Conservation (phyloP, 2,113 vertebrate genomes). For the Equus quagga region DNA sequence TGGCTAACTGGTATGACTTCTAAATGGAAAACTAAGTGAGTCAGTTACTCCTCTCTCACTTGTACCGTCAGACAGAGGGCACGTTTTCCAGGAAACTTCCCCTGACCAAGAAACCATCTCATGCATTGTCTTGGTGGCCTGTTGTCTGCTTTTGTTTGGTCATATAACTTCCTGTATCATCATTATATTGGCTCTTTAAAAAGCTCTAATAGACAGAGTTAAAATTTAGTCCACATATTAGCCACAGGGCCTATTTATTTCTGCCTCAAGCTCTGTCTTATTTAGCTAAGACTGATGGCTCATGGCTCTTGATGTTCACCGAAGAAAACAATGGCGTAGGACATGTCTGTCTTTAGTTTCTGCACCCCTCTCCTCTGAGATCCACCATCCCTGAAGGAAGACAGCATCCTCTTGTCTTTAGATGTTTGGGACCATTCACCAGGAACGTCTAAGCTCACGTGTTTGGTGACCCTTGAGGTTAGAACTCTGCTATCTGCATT, state of each 20-base stretch:
- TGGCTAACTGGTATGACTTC: neutral
- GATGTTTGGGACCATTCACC: neutral
- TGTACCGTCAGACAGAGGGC: neutral
- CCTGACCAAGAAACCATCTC: neutral
- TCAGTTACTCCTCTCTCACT: neutral
- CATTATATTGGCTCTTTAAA: neutral
- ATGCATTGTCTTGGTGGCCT: neutral
- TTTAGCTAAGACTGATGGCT: neutral
- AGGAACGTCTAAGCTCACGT: neutral
- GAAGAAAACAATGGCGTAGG: neutral
- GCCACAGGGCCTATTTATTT: conserved; percentile 5
- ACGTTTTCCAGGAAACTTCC: neutral
- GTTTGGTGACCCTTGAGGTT: neutral
- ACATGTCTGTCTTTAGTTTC: neutral
- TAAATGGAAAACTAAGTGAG: neutral
- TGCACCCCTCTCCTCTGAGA: neutral
- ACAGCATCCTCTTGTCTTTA: neutral
- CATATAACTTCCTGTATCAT: neutral
- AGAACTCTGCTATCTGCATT: conserved; percentile 5
- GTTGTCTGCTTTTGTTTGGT: neutral
- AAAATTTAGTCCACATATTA: neutral
- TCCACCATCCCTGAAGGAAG: neutral
- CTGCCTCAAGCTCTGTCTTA: neutral
- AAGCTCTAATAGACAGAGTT: neutral
- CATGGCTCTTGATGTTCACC: neutral